phyloP scores from a whole-genome alignment of 1,140 invertebrate genomes.

The Drosophila ogumai region DNA sequence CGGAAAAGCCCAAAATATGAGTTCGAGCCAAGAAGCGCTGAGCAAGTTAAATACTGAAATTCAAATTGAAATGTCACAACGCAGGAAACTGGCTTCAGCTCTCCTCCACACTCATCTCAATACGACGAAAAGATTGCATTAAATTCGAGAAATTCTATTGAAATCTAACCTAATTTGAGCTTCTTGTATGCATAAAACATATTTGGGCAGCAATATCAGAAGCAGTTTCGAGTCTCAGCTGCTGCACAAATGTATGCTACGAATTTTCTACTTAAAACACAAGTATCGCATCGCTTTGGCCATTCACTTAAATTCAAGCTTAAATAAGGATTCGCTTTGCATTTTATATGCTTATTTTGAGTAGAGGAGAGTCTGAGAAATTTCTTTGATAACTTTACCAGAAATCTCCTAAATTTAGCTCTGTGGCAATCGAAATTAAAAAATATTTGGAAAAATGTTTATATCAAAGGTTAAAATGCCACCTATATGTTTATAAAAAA shows the following conservation, averaged over 20 bases:
- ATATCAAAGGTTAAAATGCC: too few relatives aligned
- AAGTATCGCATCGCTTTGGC: background rate
- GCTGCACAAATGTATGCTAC: constrained; percentile 15
- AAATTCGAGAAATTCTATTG: background rate
- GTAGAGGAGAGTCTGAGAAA: background rate
- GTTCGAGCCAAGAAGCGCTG: constrained; percentile 3
- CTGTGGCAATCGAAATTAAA: background rate
- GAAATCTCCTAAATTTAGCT: background rate
- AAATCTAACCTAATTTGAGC: constrained; percentile 1
- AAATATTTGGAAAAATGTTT: background rate
- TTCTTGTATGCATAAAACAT: constrained; percentile 3
- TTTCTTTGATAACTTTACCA: background rate
- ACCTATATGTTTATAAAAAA: too few relatives aligned
- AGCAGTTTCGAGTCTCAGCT: background rate
- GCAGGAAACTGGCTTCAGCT: background rate
- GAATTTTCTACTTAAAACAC: constrained; percentile 3
- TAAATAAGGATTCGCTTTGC: background rate
- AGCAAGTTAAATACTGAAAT: constrained; percentile 6
- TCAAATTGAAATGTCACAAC: constrained; percentile 9
- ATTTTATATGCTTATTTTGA: background rate
- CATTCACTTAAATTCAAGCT: background rate
- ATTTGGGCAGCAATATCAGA: constrained; percentile 1
- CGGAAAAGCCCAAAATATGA: constrained; percentile 21
- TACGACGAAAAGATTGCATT: background rate
- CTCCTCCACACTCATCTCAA: background rate